phyloP scores from a whole-genome alignment of 2,113 vertebrate species.

The Brachionichthys hirsutus region DNA sequence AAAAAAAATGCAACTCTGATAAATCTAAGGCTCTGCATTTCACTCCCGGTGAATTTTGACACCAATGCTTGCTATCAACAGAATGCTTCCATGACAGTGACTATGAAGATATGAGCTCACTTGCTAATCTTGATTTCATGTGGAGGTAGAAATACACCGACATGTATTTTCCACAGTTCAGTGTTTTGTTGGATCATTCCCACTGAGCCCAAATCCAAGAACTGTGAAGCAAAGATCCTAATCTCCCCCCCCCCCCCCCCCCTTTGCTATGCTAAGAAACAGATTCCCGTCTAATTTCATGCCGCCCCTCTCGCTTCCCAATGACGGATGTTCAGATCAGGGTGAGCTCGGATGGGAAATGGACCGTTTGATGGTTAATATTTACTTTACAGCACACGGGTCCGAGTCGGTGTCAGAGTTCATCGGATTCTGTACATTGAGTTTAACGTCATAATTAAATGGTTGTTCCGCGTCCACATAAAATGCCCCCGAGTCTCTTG shows the following conservation, averaged over 20 bases:
- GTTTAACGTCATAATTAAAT: neutral
- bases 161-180: conserved; percentile 39
- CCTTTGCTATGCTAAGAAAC: conserved; percentile 36
- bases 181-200: conserved; percentile 56
- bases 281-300: conserved; percentile 28
- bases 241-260: conserved; percentile 43
- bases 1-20: too few relatives aligned
- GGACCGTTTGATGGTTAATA: conserved; percentile 22
- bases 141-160: conserved; percentile 22
- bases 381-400: neutral
- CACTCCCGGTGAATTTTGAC: too few relatives aligned
- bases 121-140: conserved; percentile 1
- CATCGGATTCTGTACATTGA: neutral
- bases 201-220: conserved; percentile 61
- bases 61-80: too few relatives aligned
- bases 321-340: conserved; percentile 8
- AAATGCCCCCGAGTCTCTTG: neutral
- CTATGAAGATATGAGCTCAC: conserved; percentile 10
- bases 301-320: conserved; percentile 14
- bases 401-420: neutral
- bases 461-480: neutral
- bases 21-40: too few relatives aligned
- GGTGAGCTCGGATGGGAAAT: conserved; percentile 15
- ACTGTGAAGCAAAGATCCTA: conserved; percentile 63
- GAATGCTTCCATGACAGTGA: conserved; percentile 1